These are phyloP conservation scores for Perca schrenkii DNA, from an alignment of 2,113 vertebrate species.

Conservation along the genomic window DNA sequence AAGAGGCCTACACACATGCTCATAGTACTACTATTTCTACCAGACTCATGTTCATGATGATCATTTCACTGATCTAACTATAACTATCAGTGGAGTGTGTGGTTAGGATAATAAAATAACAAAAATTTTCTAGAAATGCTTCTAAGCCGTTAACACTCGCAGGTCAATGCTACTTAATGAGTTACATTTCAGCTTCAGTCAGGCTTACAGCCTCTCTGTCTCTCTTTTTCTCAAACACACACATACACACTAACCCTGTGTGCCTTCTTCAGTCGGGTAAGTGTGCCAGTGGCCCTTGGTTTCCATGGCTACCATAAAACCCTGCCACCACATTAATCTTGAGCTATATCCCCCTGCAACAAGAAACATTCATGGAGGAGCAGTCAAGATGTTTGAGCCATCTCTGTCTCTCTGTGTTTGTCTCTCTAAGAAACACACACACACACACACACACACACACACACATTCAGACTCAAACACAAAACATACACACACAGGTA, in stretches of 20 bases:
- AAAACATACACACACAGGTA: not conserved
- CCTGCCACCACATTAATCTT: slow-evolving; percentile 11
- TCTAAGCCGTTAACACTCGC: not conserved
- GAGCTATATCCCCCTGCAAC: slow-evolving; percentile 15
- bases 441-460: not conserved
- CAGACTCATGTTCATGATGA: not conserved
- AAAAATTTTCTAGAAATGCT: not conserved
- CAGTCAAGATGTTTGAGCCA: not conserved
- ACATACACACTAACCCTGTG: not conserved
- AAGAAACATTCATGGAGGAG: not conserved
- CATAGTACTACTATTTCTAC: not conserved
- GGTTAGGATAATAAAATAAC: not conserved
- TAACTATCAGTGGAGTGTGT: not conserved
- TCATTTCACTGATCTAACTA: not conserved
- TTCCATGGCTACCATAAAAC: slow-evolving; percentile 27
- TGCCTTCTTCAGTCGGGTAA: slow-evolving; percentile 1
- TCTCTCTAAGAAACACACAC: not conserved
- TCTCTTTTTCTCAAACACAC: slow-evolving; percentile 1
- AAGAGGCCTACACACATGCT: not conserved
- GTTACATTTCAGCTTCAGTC: not conserved
- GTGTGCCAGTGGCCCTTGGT: slow-evolving; percentile 15
- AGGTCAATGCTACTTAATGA: not conserved
- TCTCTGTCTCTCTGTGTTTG: not conserved
- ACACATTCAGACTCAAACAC: no score
- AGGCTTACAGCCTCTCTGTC: slow-evolving; percentile 1